Conservation (phyloP, 2,888 invertebrate species). For the Blera fallax region DNA sequence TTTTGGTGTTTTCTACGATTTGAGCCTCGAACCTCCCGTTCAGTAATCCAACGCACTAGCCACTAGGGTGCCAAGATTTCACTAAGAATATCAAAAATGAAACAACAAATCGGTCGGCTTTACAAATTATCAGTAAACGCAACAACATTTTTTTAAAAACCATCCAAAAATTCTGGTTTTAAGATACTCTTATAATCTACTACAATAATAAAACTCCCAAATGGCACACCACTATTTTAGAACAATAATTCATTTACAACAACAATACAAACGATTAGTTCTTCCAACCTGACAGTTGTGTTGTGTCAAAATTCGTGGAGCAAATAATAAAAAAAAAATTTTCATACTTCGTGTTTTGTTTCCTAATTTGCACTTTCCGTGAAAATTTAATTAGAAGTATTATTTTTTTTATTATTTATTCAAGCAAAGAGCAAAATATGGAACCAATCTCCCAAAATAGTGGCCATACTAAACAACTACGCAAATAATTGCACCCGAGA, state of each 20-base stretch:
- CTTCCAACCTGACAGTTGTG: conserved; percentile 40
- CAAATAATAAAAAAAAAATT: conserved; percentile 25
- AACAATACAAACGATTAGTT: conserved; percentile 26
- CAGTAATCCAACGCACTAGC: no score
- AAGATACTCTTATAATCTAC: no score
- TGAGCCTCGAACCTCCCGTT: no score
- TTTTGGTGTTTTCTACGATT: no score
- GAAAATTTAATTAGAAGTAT: conserved; percentile 40
- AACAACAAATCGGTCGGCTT: no score
- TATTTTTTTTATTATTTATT: conserved; percentile 4
- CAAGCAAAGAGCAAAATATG: conserved; percentile 17
- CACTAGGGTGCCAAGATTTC: no score
- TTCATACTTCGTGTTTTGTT: conserved; percentile 65
- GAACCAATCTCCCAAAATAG: not conserved
- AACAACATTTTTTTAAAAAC: no score
- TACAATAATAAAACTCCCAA: not conserved
- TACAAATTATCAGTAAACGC: no score
- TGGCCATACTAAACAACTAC: not conserved
- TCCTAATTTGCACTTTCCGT: conserved; percentile 48
- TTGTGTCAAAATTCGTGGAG: conserved; percentile 65
- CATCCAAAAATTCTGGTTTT: no score
- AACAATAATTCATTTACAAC: conserved; percentile 12
- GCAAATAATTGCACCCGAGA: not conserved
- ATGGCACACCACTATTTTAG: conserved; percentile 40
- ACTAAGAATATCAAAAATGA: no score